Base-by-base conservation (phyloP, 2,888 invertebrate species). In the Stenolophus ochropezus region DNA sequence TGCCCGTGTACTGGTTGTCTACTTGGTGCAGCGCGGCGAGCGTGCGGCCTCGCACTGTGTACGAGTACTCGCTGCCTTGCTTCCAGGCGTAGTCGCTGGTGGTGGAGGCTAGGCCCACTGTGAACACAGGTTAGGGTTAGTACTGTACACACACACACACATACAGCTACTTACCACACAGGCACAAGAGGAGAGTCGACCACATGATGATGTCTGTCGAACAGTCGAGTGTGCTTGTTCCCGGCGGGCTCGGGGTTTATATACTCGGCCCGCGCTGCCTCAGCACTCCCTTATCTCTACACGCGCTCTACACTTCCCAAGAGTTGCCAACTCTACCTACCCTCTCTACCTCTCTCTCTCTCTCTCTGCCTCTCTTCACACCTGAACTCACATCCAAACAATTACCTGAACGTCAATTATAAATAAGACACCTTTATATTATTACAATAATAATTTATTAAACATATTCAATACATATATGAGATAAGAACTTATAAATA, bases 21-120 rank as follows among this genome's bases (percentile, higher is more conserved):
- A 91, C 87, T 47, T 92, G 91, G 79, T 92, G 91, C 11, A 93
- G 89, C 21, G 91, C 91, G 0, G 93, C 91, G 47, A 94, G 84
- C 0, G 94, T 94, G 47, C 89, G 84, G 84, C 89, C 91, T 47
- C 89, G 88, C 4, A 94, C 91, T 8, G 91, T 88, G 87, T 94
- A 94, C 47, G 89, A 88, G 88, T 94, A 94, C 85, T 91, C 89
- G 84, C 90, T 90, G 83, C 92, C 92, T 56, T 88, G 87, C 86
- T 92, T 90, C 93, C 93, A 94, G 77, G 91, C 93, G 42, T 86
- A 84, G 69, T 83, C 82, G 83, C 87, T 84, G 69, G 87, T 88
- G 11, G 73, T 20, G 76, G 86, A 86, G 82, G 87, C 86, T 18
- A 88, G 83, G 33, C 88, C 88, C 83, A 89, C 89, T 89, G n/a